Evolutionary conservation across 2,113 vertebrate species (phyloP).

Genomic region (Panthera uncia): DNA sequence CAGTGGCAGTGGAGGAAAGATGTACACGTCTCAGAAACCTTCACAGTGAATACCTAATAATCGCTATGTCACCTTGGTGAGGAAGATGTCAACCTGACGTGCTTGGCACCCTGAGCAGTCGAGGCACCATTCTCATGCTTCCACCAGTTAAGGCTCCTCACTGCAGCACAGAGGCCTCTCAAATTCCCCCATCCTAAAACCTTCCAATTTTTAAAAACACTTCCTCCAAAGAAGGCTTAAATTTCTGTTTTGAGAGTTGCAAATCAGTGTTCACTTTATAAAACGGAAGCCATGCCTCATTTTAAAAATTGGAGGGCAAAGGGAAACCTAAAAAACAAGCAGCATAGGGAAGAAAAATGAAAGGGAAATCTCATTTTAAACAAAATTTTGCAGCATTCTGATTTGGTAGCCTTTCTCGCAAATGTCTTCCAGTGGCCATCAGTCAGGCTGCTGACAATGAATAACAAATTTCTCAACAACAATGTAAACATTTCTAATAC

Average conservation of each 20-base stretch:
- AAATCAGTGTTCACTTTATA: conserved; percentile 62
- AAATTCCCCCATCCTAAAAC: background rate
- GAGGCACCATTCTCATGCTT: conserved; percentile 50
- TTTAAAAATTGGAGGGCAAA: conserved; percentile 22
- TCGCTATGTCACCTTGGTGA: conserved; percentile 62
- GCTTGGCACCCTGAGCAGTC: conserved; percentile 51
- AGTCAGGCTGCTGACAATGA: conserved; percentile 62
- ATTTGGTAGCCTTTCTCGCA: background rate
- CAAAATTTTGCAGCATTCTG: background rate
- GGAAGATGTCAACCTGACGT: conserved; percentile 71
- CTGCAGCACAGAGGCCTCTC: background rate
- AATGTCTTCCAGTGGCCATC: conserved; percentile 40
- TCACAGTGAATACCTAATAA: conserved; percentile 70
- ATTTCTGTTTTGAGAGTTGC: conserved; percentile 65
- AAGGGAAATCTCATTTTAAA: conserved; percentile 30
- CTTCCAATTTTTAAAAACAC: background rate
- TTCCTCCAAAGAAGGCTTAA: conserved; percentile 9
- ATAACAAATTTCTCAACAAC: conserved; percentile 62
- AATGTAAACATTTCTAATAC: conserved; percentile 58
- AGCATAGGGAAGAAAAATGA: conserved; percentile 8
- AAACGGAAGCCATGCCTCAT: conserved; percentile 57
- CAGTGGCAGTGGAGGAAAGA: conserved; percentile 68
- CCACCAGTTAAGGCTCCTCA: conserved; percentile 4
- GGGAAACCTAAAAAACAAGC: conserved; percentile 23
- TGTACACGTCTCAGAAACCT: conserved; percentile 61